Evolutionary conservation across 2,888 invertebrate species (phyloP), one percentile per base, ranked within the genome.

Genomic region (Yponomeuta plumbellus): DNA sequence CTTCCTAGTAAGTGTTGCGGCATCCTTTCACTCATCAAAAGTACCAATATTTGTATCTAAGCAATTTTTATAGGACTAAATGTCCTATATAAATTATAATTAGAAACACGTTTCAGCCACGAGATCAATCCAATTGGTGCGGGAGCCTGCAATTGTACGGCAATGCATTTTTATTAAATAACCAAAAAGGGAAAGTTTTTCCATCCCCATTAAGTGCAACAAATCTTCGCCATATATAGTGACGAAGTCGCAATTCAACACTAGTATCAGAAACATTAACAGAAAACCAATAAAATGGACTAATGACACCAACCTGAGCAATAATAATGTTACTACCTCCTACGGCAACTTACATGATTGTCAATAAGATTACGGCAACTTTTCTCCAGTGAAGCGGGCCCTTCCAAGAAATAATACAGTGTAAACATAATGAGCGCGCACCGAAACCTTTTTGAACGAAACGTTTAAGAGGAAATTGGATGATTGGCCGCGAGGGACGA

Each of bases 391-490:
- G 23, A 61, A 34, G 23, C 13, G 26, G 61, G 23, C 17, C 44
- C 17, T 81, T 83, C 75, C 70, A 68, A 74, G 78, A 81, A 80
- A 72, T 70, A 72, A 71, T 74, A 71, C 78, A 77, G 75, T 80
- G 82, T 79, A 82, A 83, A 83, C 77, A 84, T 80, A 76, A 83
- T 81, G 82, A 81, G 80, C 72, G 75, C 72, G 69, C 74, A 75
- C 79, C 76, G 77, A 76, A 81, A 78, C 77, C 77, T 80, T 81
- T 78, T 74, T 76, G 74, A 73, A 72, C 66, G 73, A 69, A 74
- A 67, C 76, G 75, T 76, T 81, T 80, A 80, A 74, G 71, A 75
- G 75, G 76, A 82, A 85, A 84, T 83, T 85, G 81, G 80, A 83
- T 84, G 85, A 84, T 85, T 84, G 83, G 76, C 70, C 70, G 75